Conservation (phyloP, 2,113 vertebrate species). For the Poicephalus meyeri region DNA sequence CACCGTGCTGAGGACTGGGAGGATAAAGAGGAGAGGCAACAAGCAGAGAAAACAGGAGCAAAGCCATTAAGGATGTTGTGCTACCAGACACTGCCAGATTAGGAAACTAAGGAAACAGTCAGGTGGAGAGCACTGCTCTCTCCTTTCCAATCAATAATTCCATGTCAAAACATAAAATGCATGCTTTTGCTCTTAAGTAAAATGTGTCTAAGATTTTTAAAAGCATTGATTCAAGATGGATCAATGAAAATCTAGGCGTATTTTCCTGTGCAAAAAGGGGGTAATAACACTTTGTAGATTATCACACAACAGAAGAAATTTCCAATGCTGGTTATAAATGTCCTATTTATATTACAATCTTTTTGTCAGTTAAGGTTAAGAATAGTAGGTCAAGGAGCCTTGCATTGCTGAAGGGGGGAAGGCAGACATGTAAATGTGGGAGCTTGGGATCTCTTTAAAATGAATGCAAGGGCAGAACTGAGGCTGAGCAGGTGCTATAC, state of each 20-base stretch:
- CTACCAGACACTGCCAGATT: constrained; percentile 83
- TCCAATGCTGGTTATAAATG: constrained; percentile 65
- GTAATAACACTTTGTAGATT: constrained; percentile 88
- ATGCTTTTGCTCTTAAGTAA: constrained; percentile 98
- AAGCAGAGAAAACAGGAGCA: constrained; percentile 80
- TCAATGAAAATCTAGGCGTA: constrained; percentile 90
- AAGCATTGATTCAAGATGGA: constrained; percentile 93
- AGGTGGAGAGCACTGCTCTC: constrained; percentile 70
- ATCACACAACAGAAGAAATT: constrained; percentile 76
- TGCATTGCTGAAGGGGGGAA: neutral
- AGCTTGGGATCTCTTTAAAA: neutral
- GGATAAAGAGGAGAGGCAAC: constrained; percentile 70
- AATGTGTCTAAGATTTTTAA: constrained; percentile 98
- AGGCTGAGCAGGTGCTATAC: neutral
- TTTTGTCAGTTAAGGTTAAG: constrained; percentile 69
- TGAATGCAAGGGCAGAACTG: neutral
- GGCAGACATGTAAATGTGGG: constrained; percentile 9
- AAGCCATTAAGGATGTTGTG: constrained; percentile 93
- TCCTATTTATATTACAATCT: constrained; percentile 70
- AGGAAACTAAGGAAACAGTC: constrained; percentile 68
- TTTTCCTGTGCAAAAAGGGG: constrained; percentile 87
- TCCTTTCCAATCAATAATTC: constrained; percentile 87
- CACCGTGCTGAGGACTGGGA: constrained; percentile 74
- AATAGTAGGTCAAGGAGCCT: constrained; percentile 72
- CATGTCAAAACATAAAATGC: constrained; percentile 98